Percentiles rank a stretch among this genome's conserved stretches.
These are phyloP conservation scores for Scatophagus argus DNA, from an alignment of 2,113 vertebrate species.

Conservation along the genomic window DNA sequence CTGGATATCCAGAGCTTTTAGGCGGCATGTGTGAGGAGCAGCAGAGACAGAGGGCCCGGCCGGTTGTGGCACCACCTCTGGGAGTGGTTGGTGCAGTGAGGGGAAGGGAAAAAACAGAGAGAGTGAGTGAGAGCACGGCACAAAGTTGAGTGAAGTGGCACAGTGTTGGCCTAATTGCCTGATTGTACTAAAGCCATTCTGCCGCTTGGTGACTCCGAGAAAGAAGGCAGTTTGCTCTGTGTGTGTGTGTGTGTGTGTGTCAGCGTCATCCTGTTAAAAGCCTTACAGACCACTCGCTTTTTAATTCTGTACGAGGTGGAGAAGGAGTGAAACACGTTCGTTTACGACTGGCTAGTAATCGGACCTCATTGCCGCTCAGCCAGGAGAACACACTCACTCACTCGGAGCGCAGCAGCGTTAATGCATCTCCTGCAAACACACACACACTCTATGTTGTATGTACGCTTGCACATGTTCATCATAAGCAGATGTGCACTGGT, in stretches of 20 bases:
- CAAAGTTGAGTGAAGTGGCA: slow-evolving; percentile 55
- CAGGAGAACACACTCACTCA: slow-evolving; percentile 24
- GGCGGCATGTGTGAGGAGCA: slow-evolving; percentile 43
- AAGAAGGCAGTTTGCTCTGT: slow-evolving; percentile 13
- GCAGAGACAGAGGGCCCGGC: slow-evolving; percentile 16
- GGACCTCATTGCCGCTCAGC: slow-evolving; percentile 70
- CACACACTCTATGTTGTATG: slow-evolving; percentile 1
- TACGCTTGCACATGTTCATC: slow-evolving; percentile 4
- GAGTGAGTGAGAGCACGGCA: slow-evolving; percentile 39
- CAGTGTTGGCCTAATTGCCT: slow-evolving; percentile 73
- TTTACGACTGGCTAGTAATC: slow-evolving; percentile 76
- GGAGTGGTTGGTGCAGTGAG: slow-evolving; percentile 30
- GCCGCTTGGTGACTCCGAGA: slow-evolving; percentile 58
- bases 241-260: slow-evolving; percentile 28
- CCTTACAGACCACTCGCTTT: slow-evolving; percentile 62
- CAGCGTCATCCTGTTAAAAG: slow-evolving; percentile 72
- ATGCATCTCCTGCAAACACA: slow-evolving; percentile 13
- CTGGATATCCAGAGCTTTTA: slow-evolving; percentile 73
- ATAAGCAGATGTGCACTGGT: neutral
- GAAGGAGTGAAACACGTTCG: slow-evolving; percentile 43
- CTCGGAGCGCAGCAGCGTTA: slow-evolving; percentile 27
- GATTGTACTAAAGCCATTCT: slow-evolving; percentile 76
- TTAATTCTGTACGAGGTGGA: slow-evolving; percentile 58
- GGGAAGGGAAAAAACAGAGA: neutral
- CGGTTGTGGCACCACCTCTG: slow-evolving; percentile 27